A percentile compares a stretch with the other conserved stretches of the same genome.
Conservation (phyloP, 2,797 vertebrate genomes). For the Gymnothorax javanicus region DNA sequence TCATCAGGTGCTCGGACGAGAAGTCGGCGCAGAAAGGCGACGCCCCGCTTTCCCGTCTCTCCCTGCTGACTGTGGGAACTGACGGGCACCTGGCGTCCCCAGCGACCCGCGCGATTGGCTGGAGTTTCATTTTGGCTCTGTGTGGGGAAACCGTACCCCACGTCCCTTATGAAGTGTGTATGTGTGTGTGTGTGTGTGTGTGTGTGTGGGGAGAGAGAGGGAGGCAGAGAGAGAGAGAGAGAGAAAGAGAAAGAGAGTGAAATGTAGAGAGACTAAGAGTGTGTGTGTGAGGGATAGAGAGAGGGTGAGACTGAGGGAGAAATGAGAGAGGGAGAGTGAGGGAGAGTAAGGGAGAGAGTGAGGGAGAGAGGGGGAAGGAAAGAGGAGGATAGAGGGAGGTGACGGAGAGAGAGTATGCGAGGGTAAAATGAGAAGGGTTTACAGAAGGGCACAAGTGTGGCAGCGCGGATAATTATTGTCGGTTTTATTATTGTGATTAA, state of each 20-base stretch:
- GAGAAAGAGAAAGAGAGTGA: neutral
- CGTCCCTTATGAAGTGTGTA: neutral
- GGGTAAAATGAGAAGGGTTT: neutral
- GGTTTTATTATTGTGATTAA: slow-evolving; percentile 62
- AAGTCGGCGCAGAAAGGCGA: slow-evolving; percentile 51
- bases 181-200: neutral
- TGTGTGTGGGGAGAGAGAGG: no score
- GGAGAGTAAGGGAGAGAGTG: neutral
- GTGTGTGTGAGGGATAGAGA: neutral
- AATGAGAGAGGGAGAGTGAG: no score
- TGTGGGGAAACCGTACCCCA: slow-evolving; percentile 57
- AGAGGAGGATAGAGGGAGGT: no score
- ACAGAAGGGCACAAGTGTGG: neutral
- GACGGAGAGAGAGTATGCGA: neutral
- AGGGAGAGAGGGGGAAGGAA: neutral
- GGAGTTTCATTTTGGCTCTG: slow-evolving; percentile 45
- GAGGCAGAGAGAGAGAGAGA: neutral
- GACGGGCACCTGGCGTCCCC: slow-evolving; percentile 37
- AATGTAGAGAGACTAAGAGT: neutral
- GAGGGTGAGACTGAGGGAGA: neutral
- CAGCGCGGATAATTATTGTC: slow-evolving; percentile 20
- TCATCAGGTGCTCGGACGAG: slow-evolving; percentile 41
- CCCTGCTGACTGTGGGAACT: slow-evolving; percentile 16
- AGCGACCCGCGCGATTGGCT: slow-evolving; percentile 1
- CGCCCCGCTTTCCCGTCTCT: slow-evolving; percentile 33